phyloP scores from a whole-genome alignment of 2,797 vertebrate species.

The Myioborus melanocephalus region DNA sequence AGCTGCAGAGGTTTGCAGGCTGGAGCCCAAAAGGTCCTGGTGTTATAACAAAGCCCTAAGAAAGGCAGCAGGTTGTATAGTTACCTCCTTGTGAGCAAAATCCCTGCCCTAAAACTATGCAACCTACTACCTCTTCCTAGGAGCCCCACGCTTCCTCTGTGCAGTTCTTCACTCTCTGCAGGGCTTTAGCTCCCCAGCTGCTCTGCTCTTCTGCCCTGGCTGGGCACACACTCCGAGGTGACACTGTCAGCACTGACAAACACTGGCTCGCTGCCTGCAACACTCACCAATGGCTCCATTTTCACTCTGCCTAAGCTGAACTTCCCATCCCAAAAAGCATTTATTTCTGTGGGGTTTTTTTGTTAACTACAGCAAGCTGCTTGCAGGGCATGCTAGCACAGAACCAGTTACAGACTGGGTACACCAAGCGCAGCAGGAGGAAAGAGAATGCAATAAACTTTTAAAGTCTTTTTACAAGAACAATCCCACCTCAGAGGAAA shows the following conservation, averaged over 20 bases:
- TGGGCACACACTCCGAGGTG: neutral
- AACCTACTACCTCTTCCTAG: constrained; percentile 98
- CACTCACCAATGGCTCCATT: neutral
- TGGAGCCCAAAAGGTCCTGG: constrained; percentile 44
- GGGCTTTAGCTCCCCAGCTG: neutral
- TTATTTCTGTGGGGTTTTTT: neutral
- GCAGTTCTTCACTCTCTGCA: constrained; percentile 60
- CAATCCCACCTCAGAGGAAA: neutral
- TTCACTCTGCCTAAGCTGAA: neutral
- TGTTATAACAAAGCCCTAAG: constrained; percentile 81
- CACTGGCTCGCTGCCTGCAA: neutral
- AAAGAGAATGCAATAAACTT: neutral
- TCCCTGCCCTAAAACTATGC: constrained; percentile 96
- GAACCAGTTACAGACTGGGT: neutral
- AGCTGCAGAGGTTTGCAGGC: constrained; percentile 24
- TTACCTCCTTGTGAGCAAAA: constrained; percentile 95
- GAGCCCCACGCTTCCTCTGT: constrained; percentile 70
- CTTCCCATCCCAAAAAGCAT: neutral
- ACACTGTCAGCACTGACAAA: neutral
- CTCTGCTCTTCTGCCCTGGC: constrained; percentile 27
- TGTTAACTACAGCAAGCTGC: neutral
- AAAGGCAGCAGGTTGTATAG: constrained; percentile 99
- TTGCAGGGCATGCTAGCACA: neutral
- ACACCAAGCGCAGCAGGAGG: neutral
- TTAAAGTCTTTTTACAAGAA: neutral